Base-by-base conservation (phyloP, 2,888 invertebrate species). In the Dryobota labecula region DNA sequence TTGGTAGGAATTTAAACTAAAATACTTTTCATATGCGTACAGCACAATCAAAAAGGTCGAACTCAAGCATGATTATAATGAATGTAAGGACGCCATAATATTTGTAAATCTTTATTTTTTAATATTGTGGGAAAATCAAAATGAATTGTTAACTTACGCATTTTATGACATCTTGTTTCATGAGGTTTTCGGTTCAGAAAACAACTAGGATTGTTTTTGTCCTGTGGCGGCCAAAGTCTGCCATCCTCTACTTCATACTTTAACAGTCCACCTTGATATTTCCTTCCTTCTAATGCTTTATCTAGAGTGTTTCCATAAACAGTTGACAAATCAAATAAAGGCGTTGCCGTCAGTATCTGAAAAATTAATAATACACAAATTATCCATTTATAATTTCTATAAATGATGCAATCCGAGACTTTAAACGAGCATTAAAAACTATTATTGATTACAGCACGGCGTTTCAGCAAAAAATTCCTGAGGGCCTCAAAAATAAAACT, bases 141-240 rank as follows among this genome's bases (percentile, higher is more conserved):
- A 67, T 36, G 7, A 20, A 7, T 24, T 5, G 2, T 30, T 27
- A 2, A 43, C 75, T 53, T 68, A 75, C 75, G 67, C n/a, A 56
- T 63, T 8, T 41, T 67, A 63, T 76, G 76, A 18, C 75, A 75
- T 53, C 67, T 63, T n/a, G 67, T 76, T 18, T 75, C 75, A 6
- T 18, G 20, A 41, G 75, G 76, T 33, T 62, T 68, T 9, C 1
- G 20, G 47, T 67, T 68, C 76, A 68, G 2, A 18, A 63, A 1
- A 30, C 75, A 76, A 73, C 64, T 80, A 57, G 49, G 1, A 61
- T 70, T 15, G 2, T 73, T 58, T 51, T 36, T 15, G 15, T 73
- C 64, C 0, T 57, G 54, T 30, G 88, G 88, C 1, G 90, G 90
- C 85, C 88, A 91, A 20, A 86, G 63, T 47, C 81, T 87, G 0